Evolutionary conservation across 2,888 invertebrate genomes (phyloP).

Genomic region (Psococerastis gibbosa): DNA sequence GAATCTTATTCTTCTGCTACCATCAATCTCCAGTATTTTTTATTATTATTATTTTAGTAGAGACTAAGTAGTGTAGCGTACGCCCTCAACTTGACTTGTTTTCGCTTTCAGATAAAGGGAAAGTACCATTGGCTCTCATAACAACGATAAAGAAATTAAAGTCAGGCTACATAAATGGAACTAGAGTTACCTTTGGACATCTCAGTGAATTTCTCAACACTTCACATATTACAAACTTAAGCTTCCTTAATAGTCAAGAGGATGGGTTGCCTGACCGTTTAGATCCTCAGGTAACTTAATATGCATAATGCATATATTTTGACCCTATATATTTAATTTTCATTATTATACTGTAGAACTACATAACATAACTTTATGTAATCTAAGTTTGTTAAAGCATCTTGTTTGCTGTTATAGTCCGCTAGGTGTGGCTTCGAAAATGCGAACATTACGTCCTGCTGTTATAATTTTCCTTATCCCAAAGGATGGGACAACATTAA

Average conservation of each 20-base stretch:
- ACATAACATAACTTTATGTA: constrained; percentile 6
- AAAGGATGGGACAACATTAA: too few relatives aligned
- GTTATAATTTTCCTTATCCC: too few relatives aligned
- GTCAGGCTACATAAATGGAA: constrained; percentile 98
- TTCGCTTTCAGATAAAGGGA: constrained; percentile 57
- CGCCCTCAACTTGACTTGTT: too few relatives aligned
- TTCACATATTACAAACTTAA: constrained; percentile 91
- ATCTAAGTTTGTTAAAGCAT: constrained; percentile 7
- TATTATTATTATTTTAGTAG: too few relatives aligned
- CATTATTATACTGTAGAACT: neutral
- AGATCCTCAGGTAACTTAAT: neutral
- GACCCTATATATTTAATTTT: neutral
- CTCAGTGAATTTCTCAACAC: constrained; percentile 90
- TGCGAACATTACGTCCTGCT: too few relatives aligned
- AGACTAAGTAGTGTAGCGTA: too few relatives aligned
- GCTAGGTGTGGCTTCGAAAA: too few relatives aligned
- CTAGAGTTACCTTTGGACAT: constrained; percentile 87
- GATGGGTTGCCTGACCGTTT: constrained; percentile 68
- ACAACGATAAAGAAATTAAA: constrained; percentile 96
- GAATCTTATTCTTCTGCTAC: too few relatives aligned
- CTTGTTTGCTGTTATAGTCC: too few relatives aligned
- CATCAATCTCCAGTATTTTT: too few relatives aligned
- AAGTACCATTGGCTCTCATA: constrained; percentile 83
- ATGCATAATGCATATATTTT: too few relatives aligned
- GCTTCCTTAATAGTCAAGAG: constrained; percentile 84